These are phyloP conservation scores for Gymnocheta viridis DNA, from an alignment of 2,888 invertebrate species.

Conservation along the genomic window DNA sequence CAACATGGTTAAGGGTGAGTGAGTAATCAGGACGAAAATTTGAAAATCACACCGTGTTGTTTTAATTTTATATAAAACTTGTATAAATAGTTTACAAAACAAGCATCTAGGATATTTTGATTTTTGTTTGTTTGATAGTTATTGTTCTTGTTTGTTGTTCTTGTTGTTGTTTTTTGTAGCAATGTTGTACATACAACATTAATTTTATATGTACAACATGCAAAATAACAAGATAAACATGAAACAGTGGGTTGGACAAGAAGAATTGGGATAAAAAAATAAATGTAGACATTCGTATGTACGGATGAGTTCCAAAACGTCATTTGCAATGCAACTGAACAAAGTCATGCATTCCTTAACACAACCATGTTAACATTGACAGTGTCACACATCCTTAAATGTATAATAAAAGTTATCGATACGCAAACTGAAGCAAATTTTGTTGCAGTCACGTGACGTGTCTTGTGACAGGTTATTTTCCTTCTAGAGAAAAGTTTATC, in stretches of 20 bases:
- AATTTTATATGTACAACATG: slow-evolving; percentile 51
- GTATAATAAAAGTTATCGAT: too few species aligned
- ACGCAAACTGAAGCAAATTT: too few species aligned
- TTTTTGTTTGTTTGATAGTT: slow-evolving; percentile 35
- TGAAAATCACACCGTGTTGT: slow-evolving; percentile 61
- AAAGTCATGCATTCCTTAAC: too few species aligned
- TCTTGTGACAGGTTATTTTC: too few species aligned
- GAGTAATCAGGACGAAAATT: slow-evolving; percentile 28
- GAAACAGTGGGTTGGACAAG: slow-evolving; percentile 43
- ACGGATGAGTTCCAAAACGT: too few species aligned
- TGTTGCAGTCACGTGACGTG: too few species aligned
- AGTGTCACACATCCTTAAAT: too few species aligned
- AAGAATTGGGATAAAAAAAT: not conserved
- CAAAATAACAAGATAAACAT: slow-evolving; percentile 45
- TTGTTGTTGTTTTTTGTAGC: slow-evolving; percentile 70
- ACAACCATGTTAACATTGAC: too few species aligned
- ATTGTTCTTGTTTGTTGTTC: slow-evolving; percentile 68
- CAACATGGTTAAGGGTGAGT: slow-evolving; percentile 66
- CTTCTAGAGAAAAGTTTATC: too few species aligned
- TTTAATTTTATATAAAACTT: slow-evolving; percentile 59
- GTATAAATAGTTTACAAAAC: slow-evolving; percentile 66
- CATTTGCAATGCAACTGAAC: too few species aligned
- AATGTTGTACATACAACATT: slow-evolving; percentile 64
- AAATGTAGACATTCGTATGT: not conserved
- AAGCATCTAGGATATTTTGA: slow-evolving; percentile 51